Base-by-base conservation (phyloP, 1,140 invertebrate species). In the Drosophila pandora region DNA sequence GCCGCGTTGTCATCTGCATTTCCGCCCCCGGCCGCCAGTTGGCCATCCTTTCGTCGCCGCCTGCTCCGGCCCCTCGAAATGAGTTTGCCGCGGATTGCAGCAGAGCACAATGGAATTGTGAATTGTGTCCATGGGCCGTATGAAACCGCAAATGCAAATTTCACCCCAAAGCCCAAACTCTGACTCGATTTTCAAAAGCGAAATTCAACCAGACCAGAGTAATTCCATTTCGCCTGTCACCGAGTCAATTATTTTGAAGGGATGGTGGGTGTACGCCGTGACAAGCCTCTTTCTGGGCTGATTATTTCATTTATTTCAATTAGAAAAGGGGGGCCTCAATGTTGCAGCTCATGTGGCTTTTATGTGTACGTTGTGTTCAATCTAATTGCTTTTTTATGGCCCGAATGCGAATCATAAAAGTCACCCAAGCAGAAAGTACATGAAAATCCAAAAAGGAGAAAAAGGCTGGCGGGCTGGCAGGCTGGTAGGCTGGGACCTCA, bases 321-420 rank as follows among this genome's bases (percentile, higher is more conserved):
- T 84, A 74, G 41, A 28, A 55, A 17, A 32, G 12, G 23, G 10
- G 12, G 12, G 41, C n/a, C 13, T 43, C 41, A 43, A 13, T 43
- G 41, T 43, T 43, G 55, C 48, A 34, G 57, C 64, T 83, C 64
- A 71, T 83, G 79, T 78, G 70, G 74, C 70, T 78, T 79, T 82
- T 75, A 78, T 83, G 64, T 47, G 52, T 43, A 6, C 54, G 52
- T 50, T 22, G 47, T 59, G 50, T 76, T 79, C 81, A 80, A 80
- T 85, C 73, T 77, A 80, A 84, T 85, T 80, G 76, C 57, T 60
- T 61, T 85, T 81, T 84, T 84, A 84, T 85, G 63, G 41, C 72
- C 43, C 37, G 37, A 56, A 21, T 47, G 52, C 59, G 48, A 76
- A 80, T 62, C 67, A 62, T 62, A 58, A 79, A 72, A 63, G 55